Evolutionary conservation across 2,113 vertebrate genomes (phyloP).

Genomic region (Sebastes fasciatus): DNA sequence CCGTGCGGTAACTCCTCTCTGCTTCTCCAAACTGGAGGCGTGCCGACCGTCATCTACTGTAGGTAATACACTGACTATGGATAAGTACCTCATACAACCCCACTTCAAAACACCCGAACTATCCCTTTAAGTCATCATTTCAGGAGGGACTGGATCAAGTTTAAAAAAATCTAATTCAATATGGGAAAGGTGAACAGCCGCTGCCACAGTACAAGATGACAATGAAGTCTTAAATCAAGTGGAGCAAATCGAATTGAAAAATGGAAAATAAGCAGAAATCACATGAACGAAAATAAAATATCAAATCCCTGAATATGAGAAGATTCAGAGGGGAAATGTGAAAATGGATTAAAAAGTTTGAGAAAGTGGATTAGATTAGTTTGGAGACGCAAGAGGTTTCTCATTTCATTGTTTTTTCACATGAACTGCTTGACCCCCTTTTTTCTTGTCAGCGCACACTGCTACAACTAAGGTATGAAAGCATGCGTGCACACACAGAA

Average conservation of each 20-base stretch:
- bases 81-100: too few species aligned
- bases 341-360: conserved; percentile 39
- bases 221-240: conserved; percentile 12
- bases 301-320: conserved; percentile 27
- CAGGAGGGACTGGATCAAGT: not conserved
- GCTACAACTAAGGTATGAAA: not conserved
- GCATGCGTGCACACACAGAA: not conserved
- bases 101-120: too few species aligned
- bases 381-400: conserved; percentile 21
- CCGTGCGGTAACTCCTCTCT: too few species aligned
- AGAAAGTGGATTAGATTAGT: conserved; percentile 39
- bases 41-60: too few species aligned
- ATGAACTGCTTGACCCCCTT: conserved; percentile 49
- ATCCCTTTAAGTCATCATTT: not conserved
- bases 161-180: not conserved
- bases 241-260: conserved; percentile 32
- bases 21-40: too few species aligned
- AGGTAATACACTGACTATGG: too few species aligned
- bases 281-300: conserved; percentile 46
- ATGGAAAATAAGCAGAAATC: conserved; percentile 25
- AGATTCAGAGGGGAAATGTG: conserved; percentile 2
- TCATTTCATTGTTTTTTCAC: conserved; percentile 33
- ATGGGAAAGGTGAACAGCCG: conserved; percentile 2
- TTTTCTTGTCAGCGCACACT: not conserved
- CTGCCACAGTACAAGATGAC: not conserved